Percentiles rank a stretch among this genome's conserved stretches.
Evolutionary conservation across 2,797 vertebrate genomes (phyloP).

Genomic region (Chelon auratus): DNA sequence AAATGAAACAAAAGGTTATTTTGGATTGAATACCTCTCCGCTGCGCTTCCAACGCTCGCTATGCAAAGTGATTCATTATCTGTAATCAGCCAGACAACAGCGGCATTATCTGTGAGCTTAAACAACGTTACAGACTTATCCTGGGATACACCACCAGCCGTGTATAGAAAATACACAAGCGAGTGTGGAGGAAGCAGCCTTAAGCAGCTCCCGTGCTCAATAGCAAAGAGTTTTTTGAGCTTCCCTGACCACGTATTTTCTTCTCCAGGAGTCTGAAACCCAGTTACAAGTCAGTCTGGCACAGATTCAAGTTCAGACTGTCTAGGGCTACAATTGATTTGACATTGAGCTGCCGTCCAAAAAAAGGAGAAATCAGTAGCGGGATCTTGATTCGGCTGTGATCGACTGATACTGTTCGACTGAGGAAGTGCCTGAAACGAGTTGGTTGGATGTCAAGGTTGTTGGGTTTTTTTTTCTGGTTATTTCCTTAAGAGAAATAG

Average conservation of each 20-base stretch:
- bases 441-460: background rate
- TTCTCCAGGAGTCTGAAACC: constrained; percentile 38
- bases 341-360: constrained; percentile 21
- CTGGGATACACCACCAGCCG: constrained; percentile 18
- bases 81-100: constrained; percentile 56
- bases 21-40: constrained; percentile 42
- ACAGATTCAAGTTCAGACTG: constrained; percentile 22
- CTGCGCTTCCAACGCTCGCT: constrained; percentile 27
- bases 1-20: constrained; percentile 62
- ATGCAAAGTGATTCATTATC: constrained; percentile 66
- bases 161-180: constrained; percentile 5
- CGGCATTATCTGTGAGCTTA: constrained; percentile 21
- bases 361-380: constrained; percentile 20
- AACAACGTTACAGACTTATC: constrained; percentile 39
- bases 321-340: constrained; percentile 37
- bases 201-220: constrained; percentile 28
- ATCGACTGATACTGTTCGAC: background rate
- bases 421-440: constrained; percentile 4
- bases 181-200: background rate
- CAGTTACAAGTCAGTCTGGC: constrained; percentile 30
- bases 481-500: background rate
- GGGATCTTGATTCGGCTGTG: constrained; percentile 12
- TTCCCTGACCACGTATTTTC: constrained; percentile 35
- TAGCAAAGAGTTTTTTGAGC: constrained; percentile 19
- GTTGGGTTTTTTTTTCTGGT: background rate